Percentiles rank a stretch among this genome's conserved stretches.
Evolutionary conservation across 2,797 vertebrate genomes (phyloP).

Genomic region (Graptemys geographica): DNA sequence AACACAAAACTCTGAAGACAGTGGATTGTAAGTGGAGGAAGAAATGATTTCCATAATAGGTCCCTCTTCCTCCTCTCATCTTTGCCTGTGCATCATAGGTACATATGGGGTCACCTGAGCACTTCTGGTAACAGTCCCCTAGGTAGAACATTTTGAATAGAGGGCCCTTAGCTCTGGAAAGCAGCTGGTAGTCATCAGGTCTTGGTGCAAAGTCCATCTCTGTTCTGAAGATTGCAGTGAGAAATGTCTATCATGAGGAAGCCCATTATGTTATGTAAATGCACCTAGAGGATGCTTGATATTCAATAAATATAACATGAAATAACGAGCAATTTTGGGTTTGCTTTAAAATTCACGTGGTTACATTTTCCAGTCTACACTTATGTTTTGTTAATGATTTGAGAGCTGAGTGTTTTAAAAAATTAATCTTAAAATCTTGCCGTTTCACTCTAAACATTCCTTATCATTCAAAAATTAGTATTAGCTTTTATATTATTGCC

Average conservation of each 20-base stretch:
- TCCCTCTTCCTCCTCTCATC: not conserved
- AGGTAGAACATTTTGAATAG: not conserved
- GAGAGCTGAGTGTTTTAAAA: not conserved
- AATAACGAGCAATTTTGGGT: not conserved
- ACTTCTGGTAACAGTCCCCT: not conserved
- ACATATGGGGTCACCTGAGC: rapidly evolving
- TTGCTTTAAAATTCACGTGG: not conserved
- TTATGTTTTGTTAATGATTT: not conserved
- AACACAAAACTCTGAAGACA: not conserved
- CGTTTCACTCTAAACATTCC: not conserved
- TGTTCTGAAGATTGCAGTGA: not conserved
- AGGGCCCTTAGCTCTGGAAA: not conserved
- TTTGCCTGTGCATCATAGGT: not conserved
- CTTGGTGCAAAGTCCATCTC: not conserved
- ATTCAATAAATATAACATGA: not conserved
- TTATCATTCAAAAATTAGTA: not conserved
- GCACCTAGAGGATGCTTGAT: not conserved
- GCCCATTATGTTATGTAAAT: not conserved
- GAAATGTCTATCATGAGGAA: not conserved
- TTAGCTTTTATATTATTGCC: not conserved
- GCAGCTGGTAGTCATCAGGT: not conserved
- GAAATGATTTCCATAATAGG: not conserved
- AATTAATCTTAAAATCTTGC: not conserved
- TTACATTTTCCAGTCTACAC: not conserved
- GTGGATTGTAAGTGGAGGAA: rapidly evolving